Evolutionary conservation across 1,140 invertebrate species (phyloP).

Genomic region (Caerostris extrusa): DNA sequence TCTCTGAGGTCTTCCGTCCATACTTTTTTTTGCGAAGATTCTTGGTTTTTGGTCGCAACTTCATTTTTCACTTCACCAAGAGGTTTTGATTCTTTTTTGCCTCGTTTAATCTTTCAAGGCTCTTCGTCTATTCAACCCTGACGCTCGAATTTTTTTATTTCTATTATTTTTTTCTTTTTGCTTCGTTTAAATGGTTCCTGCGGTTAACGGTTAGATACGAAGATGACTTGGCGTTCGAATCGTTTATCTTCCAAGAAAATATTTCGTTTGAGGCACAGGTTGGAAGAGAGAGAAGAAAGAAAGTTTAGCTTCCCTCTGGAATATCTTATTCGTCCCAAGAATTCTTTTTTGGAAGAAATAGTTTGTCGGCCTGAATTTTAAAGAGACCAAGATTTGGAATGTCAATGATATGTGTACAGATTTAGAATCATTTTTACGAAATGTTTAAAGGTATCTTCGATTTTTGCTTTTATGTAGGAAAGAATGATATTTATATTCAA

Average conservation of each 20-base stretch:
- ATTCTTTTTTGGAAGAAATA: constrained; percentile 15
- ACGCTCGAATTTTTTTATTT: constrained; percentile 4
- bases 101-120: constrained; percentile 70
- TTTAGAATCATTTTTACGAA: neutral
- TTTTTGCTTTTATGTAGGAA: no score
- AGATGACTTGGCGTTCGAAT: constrained; percentile 45
- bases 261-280: constrained; percentile 38
- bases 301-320: neutral
- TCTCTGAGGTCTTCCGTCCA: neutral
- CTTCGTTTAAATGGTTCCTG: constrained; percentile 35
- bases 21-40: neutral
- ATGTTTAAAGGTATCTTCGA: neutral
- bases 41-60: neutral
- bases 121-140: constrained; percentile 34
- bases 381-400: neutral
- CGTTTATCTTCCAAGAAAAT: constrained; percentile 60
- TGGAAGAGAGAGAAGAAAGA: neutral
- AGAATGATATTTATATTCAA: no score
- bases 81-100: constrained; percentile 48
- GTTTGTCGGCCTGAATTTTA: constrained; percentile 41
- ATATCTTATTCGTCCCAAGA: neutral
- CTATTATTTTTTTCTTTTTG: constrained; percentile 11
- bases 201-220: constrained; percentile 46
- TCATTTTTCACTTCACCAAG: constrained; percentile 61
- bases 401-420: neutral